These are phyloP conservation scores for Phodopus roborovskii DNA, from an alignment of 2,113 vertebrate genomes.

Conservation along the genomic window DNA sequence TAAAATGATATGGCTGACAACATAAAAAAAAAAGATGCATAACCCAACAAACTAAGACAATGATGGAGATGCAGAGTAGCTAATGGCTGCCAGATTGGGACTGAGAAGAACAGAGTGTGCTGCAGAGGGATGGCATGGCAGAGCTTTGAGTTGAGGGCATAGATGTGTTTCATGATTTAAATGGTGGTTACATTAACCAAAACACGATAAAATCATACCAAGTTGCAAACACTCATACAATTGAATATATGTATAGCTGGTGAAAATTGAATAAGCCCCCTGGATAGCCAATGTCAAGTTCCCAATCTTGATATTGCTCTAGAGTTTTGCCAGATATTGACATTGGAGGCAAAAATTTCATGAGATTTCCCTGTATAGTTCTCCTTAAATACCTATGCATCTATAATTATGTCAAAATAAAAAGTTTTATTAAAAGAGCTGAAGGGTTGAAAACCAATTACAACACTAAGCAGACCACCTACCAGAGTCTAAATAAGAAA, in stretches of 20 bases:
- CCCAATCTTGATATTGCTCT: not conserved
- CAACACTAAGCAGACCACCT: not conserved
- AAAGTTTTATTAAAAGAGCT: not conserved
- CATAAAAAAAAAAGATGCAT: not conserved
- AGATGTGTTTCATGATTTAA: not conserved
- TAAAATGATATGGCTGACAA: not conserved
- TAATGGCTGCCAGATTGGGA: not conserved
- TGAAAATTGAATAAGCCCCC: not conserved
- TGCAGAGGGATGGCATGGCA: not conserved
- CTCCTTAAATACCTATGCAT: constrained; percentile 16
- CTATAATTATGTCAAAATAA: constrained; percentile 34
- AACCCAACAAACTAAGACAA: not conserved
- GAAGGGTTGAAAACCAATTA: not conserved
- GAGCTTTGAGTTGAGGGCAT: not conserved
- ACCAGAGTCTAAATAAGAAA: not conserved
- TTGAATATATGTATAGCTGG: not conserved
- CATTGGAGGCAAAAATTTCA: not conserved
- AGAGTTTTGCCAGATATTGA: not conserved
- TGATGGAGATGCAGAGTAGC: not conserved
- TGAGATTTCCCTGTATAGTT: not conserved
- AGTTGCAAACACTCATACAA: not conserved
- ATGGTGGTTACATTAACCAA: not conserved
- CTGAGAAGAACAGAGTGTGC: not conserved
- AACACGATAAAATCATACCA: not conserved
- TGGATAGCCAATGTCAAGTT: not conserved